Percentiles rank a stretch among this genome's conserved stretches.
phyloP scores from a whole-genome alignment of 2,797 vertebrate genomes.

The Vireo griseus region DNA sequence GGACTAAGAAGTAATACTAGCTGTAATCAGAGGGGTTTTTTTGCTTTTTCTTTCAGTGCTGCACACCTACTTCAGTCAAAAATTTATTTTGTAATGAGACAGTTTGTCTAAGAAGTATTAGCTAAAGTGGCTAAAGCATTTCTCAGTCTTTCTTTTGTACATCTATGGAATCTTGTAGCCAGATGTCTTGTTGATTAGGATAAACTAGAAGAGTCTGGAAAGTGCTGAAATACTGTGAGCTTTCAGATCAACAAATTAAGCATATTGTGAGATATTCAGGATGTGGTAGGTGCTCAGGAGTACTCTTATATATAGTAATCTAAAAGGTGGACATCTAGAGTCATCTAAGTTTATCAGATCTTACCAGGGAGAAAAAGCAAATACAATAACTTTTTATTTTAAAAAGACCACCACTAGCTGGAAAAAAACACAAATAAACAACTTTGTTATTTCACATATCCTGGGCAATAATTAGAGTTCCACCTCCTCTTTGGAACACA shows the following conservation, averaged over 20 bases:
- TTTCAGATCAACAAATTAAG: background rate
- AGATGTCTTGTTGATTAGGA: background rate
- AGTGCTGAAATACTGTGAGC: background rate
- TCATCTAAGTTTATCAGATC: background rate
- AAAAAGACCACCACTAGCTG: background rate
- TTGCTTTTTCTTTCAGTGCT: background rate
- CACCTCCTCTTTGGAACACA: background rate
- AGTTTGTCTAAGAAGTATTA: background rate
- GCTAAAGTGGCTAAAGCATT: background rate
- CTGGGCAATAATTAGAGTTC: background rate
- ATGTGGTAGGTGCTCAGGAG: background rate
- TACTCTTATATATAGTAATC: background rate
- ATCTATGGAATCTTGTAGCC: background rate
- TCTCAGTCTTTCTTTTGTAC: background rate
- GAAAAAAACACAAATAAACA: background rate
- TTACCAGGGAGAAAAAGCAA: background rate
- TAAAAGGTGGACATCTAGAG: background rate
- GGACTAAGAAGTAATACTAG: background rate
- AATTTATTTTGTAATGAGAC: background rate
- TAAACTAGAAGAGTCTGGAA: background rate
- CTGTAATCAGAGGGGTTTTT: background rate
- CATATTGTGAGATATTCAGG: background rate
- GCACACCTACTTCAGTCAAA: background rate
- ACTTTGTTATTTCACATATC: background rate
- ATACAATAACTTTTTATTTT: background rate